These are phyloP conservation scores for Cladopsammia gracilis DNA, from an alignment of 64 coral and sea anemone genomes.

Conservation along the genomic window DNA sequence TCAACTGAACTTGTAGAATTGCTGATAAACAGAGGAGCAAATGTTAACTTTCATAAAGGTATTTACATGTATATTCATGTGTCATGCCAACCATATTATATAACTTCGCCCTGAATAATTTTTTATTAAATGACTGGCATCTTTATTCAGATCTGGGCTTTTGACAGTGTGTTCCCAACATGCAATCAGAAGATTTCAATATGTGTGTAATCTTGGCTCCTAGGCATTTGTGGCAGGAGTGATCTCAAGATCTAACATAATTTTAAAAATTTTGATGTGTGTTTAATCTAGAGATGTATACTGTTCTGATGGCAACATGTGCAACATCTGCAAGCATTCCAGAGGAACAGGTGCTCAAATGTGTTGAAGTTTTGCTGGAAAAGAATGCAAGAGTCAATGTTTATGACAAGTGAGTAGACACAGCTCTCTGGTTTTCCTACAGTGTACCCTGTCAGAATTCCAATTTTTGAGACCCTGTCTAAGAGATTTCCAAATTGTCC, in stretches of 20 bases:
- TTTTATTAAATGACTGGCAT: too few species aligned
- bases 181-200: too few species aligned
- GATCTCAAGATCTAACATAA: too few species aligned
- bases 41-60: slow-evolving; percentile 98
- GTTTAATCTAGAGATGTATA: slow-evolving; percentile 71
- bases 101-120: too few species aligned
- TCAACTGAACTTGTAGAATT: slow-evolving; percentile 69
- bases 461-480: too few species aligned
- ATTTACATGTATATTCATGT: background rate
- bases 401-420: slow-evolving; percentile 74
- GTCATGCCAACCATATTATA: too few species aligned
- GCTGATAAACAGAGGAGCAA: slow-evolving; percentile 81
- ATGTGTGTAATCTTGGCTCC: too few species aligned
- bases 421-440: background rate
- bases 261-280: background rate
- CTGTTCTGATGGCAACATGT: slow-evolving; percentile 84
- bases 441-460: too few species aligned
- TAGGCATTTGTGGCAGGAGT: too few species aligned
- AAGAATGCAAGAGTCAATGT: slow-evolving; percentile 73
- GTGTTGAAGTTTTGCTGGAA: slow-evolving; percentile 68
- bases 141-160: too few species aligned
- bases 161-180: too few species aligned
- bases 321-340: slow-evolving; percentile 26
- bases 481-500: too few species aligned
- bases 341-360: slow-evolving; percentile 64